These are phyloP conservation scores for Diaphora mendica DNA, from an alignment of 2,888 invertebrate genomes.

Conservation along the genomic window DNA sequence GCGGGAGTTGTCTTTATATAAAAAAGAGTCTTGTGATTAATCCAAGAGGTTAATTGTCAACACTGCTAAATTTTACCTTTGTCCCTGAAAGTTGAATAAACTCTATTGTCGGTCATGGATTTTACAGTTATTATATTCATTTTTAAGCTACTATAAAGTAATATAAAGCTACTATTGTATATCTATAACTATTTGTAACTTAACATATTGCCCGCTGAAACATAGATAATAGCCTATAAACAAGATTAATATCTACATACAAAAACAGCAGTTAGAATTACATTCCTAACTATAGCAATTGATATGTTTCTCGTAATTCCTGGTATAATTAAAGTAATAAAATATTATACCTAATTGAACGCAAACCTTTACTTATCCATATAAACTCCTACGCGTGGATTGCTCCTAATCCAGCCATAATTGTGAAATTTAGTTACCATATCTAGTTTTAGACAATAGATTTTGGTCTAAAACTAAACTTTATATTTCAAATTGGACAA, in stretches of 20 bases:
- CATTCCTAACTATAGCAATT: neutral
- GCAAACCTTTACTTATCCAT: neutral
- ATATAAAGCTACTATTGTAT: neutral
- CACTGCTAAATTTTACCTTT: neutral
- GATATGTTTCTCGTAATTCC: neutral
- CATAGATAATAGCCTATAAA: neutral
- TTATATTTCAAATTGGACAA: neutral
- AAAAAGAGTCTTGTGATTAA: neutral
- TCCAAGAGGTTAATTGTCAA: neutral
- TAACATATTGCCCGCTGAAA: neutral
- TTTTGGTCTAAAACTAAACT: too few species aligned
- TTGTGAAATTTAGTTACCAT: neutral
- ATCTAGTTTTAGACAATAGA: too few species aligned
- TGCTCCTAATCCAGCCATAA: neutral
- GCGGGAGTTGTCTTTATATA: too few species aligned
- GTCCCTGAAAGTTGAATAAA: neutral
- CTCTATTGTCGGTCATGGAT: neutral
- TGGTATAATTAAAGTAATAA: neutral
- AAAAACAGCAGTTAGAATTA: neutral
- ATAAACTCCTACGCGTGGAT: conserved; percentile 7
- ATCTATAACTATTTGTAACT: neutral
- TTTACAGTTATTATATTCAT: neutral
- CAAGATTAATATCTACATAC: neutral
- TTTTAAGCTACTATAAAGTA: neutral
- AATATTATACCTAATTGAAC: conserved; percentile 6